phyloP scores from a whole-genome alignment of 2,888 invertebrate species.

The Horisme vitalbata region DNA sequence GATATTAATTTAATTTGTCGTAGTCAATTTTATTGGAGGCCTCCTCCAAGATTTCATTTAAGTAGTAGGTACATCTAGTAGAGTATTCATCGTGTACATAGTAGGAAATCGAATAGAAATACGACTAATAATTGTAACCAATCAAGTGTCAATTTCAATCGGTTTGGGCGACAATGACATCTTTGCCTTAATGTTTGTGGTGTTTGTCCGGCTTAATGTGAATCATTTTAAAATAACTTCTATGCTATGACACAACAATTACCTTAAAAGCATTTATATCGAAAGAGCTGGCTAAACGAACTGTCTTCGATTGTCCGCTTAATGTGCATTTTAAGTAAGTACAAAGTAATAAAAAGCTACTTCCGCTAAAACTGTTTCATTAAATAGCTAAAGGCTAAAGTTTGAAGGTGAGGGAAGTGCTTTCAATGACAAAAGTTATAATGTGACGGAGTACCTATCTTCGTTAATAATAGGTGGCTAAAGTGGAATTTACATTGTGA shows the following conservation, averaged over 20 bases:
- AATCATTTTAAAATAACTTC: not conserved
- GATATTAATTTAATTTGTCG: too few species aligned
- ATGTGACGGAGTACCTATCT: slow-evolving; percentile 7
- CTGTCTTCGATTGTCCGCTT: not conserved
- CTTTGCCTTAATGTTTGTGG: slow-evolving; percentile 1
- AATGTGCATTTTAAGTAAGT: not conserved
- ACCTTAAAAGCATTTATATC: too few species aligned
- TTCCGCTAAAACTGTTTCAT: slow-evolving; percentile 11
- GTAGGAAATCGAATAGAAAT: slow-evolving; percentile 10
- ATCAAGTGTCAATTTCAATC: not conserved
- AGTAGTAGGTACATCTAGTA: not conserved
- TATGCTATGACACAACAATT: too few species aligned
- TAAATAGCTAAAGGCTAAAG: slow-evolving; percentile 11
- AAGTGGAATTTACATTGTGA: too few species aligned
- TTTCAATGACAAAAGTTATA: slow-evolving; percentile 11
- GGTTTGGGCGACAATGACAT: slow-evolving; percentile 7
- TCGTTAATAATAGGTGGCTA: slow-evolving; percentile 9
- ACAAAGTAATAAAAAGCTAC: not conserved
- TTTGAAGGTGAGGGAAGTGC: slow-evolving; percentile 18
- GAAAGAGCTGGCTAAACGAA: too few species aligned
- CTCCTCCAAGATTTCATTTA: too few species aligned
- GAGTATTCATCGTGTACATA: not conserved
- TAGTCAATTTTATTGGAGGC: too few species aligned
- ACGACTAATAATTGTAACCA: slow-evolving; percentile 1
- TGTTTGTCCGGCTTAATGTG: not conserved